These are phyloP conservation scores for Pegoplata infirma DNA, from an alignment of 2,888 invertebrate species.

Conservation along the genomic window DNA sequence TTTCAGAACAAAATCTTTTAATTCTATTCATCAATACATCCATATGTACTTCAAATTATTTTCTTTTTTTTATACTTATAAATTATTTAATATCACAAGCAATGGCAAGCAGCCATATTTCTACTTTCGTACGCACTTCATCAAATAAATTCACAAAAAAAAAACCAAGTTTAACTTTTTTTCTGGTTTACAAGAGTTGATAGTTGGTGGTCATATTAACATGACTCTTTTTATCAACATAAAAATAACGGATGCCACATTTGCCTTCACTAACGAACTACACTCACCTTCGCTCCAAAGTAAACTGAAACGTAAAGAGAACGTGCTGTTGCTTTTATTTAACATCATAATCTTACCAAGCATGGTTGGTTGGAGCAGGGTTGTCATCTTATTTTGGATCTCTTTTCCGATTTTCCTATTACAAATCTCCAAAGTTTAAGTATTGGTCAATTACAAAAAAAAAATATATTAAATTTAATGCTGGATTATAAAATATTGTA, in stretches of 20 bases:
- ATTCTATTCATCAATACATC: too few species aligned
- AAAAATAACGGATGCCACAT: neutral
- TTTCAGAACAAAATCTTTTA: too few species aligned
- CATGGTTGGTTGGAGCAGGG: slow-evolving; percentile 17
- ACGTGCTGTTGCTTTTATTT: slow-evolving; percentile 45
- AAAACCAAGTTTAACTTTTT: neutral
- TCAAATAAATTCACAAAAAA: neutral
- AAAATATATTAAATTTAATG: too few species aligned
- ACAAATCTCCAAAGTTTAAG: too few species aligned
- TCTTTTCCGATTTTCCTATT: slow-evolving; percentile 1
- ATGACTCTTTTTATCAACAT: neutral
- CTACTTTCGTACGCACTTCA: neutral
- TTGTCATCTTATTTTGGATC: too few species aligned
- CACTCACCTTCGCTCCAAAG: slow-evolving; percentile 51
- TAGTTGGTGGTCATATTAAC: neutral
- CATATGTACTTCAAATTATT: too few species aligned
- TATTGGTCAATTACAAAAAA: neutral
- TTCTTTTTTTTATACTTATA: too few species aligned
- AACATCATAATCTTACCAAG: slow-evolving; percentile 44
- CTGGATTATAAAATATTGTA: too few species aligned
- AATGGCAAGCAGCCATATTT: neutral
- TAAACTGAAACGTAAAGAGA: slow-evolving; percentile 47
- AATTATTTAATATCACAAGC: neutral
- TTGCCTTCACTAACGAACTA: slow-evolving; percentile 12
- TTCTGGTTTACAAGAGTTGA: neutral